Conservation (phyloP, 2,888 invertebrate species). For the Saturnia pavonia region DNA sequence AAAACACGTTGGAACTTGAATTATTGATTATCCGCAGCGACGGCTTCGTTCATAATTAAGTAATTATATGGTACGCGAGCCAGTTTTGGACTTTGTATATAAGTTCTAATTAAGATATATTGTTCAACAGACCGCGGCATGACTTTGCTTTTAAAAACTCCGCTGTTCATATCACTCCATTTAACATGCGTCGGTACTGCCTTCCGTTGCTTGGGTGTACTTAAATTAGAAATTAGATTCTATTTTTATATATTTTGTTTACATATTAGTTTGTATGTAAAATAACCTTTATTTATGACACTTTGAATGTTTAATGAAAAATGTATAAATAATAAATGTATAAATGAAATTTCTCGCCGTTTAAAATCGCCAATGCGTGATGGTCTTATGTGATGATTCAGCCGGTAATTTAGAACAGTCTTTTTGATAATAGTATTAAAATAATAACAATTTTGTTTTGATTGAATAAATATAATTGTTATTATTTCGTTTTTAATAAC, state of each 20-base stretch:
- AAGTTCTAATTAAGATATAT: conserved; percentile 76
- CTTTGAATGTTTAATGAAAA: too few species aligned
- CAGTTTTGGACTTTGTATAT: conserved; percentile 54
- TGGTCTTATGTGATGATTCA: too few species aligned
- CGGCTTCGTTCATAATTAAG: conserved; percentile 59
- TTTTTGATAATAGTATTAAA: too few species aligned
- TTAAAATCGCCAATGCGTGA: too few species aligned
- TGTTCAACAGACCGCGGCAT: conserved; percentile 65
- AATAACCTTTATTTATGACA: too few species aligned
- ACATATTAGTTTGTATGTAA: too few species aligned
- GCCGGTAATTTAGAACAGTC: too few species aligned
- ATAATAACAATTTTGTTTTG: too few species aligned
- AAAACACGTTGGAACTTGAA: conserved; percentile 32
- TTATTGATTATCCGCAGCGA: conserved; percentile 31
- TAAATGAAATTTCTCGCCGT: too few species aligned
- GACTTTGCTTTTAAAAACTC: conserved; percentile 70
- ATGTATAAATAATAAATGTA: too few species aligned
- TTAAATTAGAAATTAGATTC: conserved; percentile 20
- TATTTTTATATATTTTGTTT: conserved; percentile 3
- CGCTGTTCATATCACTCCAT: conserved; percentile 57
- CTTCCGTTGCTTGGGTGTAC: conserved; percentile 50
- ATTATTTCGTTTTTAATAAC: too few species aligned
- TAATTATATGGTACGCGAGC: conserved; percentile 62
- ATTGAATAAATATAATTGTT: too few species aligned
- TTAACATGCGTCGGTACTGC: conserved; percentile 48